A percentile compares a stretch with the other conserved stretches of the same genome.
Evolutionary conservation across 2,888 invertebrate species (phyloP).

Genomic region (Aleiodes testaceus): DNA sequence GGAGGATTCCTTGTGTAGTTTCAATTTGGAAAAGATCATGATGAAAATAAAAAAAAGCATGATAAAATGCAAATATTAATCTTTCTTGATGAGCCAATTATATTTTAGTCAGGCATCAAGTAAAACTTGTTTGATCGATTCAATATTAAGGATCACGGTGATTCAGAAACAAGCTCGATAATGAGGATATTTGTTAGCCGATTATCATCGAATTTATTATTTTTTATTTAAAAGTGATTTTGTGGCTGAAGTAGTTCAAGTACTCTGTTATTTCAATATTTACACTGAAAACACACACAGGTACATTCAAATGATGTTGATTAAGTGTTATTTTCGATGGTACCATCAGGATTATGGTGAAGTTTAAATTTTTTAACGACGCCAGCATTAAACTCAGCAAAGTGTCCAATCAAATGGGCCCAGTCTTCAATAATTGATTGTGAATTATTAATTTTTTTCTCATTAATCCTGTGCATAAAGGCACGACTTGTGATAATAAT

Average conservation of each 20-base stretch:
- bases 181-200: conserved; percentile 18
- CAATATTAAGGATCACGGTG: background rate
- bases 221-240: conserved; percentile 1
- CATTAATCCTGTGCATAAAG: conserved; percentile 15
- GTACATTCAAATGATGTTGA: background rate
- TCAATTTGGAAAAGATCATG: too few species aligned
- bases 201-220: conserved; percentile 19
- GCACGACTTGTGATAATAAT: conserved; percentile 50
- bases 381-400: background rate
- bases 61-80: background rate
- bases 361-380: background rate
- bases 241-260: conserved; percentile 4
- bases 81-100: conserved; percentile 7
- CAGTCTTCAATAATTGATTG: background rate
- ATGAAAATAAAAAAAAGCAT: background rate
- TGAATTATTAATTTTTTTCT: background rate
- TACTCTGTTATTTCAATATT: conserved; percentile 11
- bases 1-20: too few species aligned
- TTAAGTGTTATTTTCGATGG: conserved; percentile 8
- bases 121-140: conserved; percentile 16
- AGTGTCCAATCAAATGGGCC: background rate
- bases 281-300: background rate
- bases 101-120: conserved; percentile 4
- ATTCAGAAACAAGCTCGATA: conserved; percentile 7
- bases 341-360: background rate